Evolutionary conservation across 2,113 vertebrate genomes (phyloP), one percentile per base, ranked within the genome.

Genomic region (Catharus minimus): DNA sequence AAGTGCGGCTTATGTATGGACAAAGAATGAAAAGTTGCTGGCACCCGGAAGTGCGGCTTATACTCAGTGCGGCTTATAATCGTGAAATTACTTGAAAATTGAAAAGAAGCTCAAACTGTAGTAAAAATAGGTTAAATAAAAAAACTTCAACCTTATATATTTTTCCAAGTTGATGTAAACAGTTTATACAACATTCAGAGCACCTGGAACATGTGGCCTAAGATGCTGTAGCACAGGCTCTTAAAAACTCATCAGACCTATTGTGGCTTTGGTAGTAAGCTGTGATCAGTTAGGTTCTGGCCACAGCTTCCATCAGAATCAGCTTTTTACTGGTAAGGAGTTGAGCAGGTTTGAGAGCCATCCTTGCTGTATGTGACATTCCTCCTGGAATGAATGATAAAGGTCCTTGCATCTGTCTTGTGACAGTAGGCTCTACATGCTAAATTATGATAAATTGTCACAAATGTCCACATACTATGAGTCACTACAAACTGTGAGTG

Each of bases 401-500:
- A 60, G 28, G 11, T 91, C 57, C 38, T 65, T 32, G 22, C 38
- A 41, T 84, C 52, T 89, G 22, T 65, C 67, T 68, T 68, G 24
- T 86, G 38, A 52, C 55, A 57, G 38, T 69, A 50, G 19, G 52
- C 66, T 81, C 52, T 86, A 65, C 43, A 16, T 77, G 23, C 17
- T 78, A 46, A 86, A 65, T 67, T 65, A 46, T 28, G 69, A 88
- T 69, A 74, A 77, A 80, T n/a, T 69, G 47, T 78, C 49, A 50
- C 64, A 81, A 62, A 83, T 47, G 22, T 71, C 60, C 56, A 47
- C 27, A 7, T 22, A 57, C 26, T 64, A 1, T 66, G 46, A 85
- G 50, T 81, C 32, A 41, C 67, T 82, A 46, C 36, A 61, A 73
- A 57, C 18, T 61, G 23, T 39, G 62, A 73, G 12, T 76, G 67